These are phyloP conservation scores for Pogonomyrmex californicus DNA, from an alignment of 1,140 invertebrate genomes.

Conservation along the genomic window DNA sequence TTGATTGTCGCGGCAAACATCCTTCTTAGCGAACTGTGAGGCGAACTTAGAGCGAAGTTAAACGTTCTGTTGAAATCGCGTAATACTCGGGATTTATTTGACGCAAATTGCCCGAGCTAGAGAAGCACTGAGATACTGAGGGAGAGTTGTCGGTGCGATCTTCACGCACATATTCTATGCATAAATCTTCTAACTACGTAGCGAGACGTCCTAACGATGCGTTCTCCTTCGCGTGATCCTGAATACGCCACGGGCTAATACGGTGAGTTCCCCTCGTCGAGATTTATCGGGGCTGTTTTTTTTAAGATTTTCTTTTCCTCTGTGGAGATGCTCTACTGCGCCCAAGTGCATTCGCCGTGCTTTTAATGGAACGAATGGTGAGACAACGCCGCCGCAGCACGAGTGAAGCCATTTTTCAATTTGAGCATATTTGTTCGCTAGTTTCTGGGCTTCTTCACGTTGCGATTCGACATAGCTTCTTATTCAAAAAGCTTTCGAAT, in stretches of 20 bases:
- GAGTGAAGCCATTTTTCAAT: slow-evolving; percentile 66
- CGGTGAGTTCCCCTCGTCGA: slow-evolving; percentile 56
- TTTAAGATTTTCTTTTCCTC: slow-evolving; percentile 67
- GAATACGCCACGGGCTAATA: slow-evolving; percentile 35
- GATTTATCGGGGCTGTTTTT: slow-evolving; percentile 73
- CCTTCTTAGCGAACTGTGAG: not conserved
- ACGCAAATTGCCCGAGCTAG: slow-evolving; percentile 9
- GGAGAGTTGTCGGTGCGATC: slow-evolving; percentile 25
- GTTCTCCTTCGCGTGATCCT: slow-evolving; percentile 65
- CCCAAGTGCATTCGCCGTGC: slow-evolving; percentile 62
- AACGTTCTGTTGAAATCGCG: not conserved
- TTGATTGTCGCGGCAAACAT: not conserved
- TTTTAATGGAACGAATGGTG: slow-evolving; percentile 74
- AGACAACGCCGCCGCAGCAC: slow-evolving; percentile 45
- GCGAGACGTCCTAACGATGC: slow-evolving; percentile 53
- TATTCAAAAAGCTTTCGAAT: not conserved
- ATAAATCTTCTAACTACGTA: slow-evolving; percentile 54
- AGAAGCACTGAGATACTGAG: not conserved
- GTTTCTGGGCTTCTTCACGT: slow-evolving; percentile 47
- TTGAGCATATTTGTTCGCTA: slow-evolving; percentile 54
- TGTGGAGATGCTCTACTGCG: no score
- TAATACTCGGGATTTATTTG: slow-evolving; percentile 2
- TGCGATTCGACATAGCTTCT: slow-evolving; percentile 7
- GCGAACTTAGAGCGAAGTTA: not conserved
- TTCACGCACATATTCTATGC: slow-evolving; percentile 33